Evolutionary conservation across 2,888 invertebrate species (phyloP).

Genomic region (Plusia festucae): DNA sequence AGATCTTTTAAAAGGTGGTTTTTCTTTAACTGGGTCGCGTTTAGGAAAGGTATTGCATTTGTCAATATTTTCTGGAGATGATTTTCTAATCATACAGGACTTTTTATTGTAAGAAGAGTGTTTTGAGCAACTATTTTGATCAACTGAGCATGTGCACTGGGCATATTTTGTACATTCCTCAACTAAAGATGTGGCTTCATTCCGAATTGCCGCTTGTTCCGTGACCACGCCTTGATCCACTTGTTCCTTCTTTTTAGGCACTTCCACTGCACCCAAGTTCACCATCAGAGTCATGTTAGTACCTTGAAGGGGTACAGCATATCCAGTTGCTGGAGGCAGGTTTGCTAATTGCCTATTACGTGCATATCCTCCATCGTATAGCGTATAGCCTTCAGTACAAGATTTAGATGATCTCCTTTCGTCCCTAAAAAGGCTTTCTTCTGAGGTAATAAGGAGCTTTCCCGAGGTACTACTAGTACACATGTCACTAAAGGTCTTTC

Average conservation of each 20-base stretch:
- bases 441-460: conserved; percentile 33
- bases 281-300: conserved; percentile 83
- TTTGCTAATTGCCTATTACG: background rate
- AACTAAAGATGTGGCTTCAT: conserved; percentile 70
- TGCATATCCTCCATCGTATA: background rate
- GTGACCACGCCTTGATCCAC: conserved; percentile 64
- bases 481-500: conserved; percentile 44
- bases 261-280: conserved; percentile 61
- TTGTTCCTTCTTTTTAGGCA: conserved; percentile 26
- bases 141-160: conserved; percentile 60
- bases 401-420: conserved; percentile 17
- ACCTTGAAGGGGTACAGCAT: conserved; percentile 80
- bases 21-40: conserved; percentile 54
- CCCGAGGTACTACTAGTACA: conserved; percentile 39
- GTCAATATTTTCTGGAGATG: conserved; percentile 7
- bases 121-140: conserved; percentile 28
- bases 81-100: conserved; percentile 11
- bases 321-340: conserved; percentile 30
- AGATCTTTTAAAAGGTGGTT: conserved; percentile 67
- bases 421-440: conserved; percentile 12
- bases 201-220: conserved; percentile 56
- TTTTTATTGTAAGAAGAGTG: conserved; percentile 14
- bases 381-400: no score
- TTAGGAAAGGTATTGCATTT: conserved; percentile 73
- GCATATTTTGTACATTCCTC: conserved; percentile 76